Evolutionary conservation across 2,797 vertebrate genomes (phyloP).

Genomic region (Stomatorhinus walkeri): DNA sequence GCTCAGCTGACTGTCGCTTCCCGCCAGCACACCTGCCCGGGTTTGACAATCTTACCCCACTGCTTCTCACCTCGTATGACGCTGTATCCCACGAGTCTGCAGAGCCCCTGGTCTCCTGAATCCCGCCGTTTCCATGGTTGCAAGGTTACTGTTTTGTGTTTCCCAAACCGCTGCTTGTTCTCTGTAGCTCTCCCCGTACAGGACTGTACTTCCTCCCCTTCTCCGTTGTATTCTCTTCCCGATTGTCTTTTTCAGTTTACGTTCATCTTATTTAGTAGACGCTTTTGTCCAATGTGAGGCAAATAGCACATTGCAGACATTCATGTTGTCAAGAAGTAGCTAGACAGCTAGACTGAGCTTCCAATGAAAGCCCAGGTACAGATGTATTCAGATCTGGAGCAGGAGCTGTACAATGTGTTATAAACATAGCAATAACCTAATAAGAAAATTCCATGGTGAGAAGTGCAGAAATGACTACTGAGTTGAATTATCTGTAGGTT

Average conservation of each 20-base stretch:
- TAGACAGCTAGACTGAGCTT: not conserved
- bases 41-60: not conserved
- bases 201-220: not conserved
- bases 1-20: not conserved
- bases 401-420: not conserved
- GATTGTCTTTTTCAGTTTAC: not conserved
- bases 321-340: not conserved
- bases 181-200: not conserved
- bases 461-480: not conserved
- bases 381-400: not conserved
- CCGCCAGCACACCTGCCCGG: not conserved
- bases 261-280: not conserved
- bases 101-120: not conserved
- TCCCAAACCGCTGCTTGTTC: not conserved
- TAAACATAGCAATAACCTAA: not conserved
- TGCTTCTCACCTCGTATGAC: not conserved
- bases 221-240: not conserved
- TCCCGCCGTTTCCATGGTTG: not conserved
- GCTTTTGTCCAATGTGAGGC: not conserved
- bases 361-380: not conserved
- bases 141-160: not conserved
- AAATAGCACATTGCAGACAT: not conserved
- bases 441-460: not conserved
- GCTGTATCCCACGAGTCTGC: not conserved
- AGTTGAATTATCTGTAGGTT: not conserved